These are phyloP conservation scores for Melieria picta DNA, from an alignment of 2,888 invertebrate species.

Conservation along the genomic window DNA sequence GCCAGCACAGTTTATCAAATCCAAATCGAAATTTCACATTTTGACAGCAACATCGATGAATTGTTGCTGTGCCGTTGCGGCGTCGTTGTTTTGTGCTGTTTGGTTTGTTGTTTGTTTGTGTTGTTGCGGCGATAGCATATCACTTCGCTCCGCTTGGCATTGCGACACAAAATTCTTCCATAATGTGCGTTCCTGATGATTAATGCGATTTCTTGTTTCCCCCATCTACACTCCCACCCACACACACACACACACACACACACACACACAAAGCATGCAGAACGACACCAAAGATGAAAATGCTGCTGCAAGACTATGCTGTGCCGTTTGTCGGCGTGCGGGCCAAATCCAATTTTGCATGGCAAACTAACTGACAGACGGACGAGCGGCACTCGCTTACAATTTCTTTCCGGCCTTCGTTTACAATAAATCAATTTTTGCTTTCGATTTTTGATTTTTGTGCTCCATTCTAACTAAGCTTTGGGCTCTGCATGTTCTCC, in stretches of 20 bases:
- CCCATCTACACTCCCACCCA: not conserved
- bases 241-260: no score
- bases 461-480: no score
- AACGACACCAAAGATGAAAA: no score
- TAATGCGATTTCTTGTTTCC: not conserved
- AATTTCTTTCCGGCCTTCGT: not conserved
- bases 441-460: not conserved
- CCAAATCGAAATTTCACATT: conserved; percentile 3
- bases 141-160: not conserved
- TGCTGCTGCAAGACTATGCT: not conserved
- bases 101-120: not conserved
- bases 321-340: not conserved
- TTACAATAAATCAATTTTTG: conserved; percentile 2
- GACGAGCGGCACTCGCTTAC: not conserved
- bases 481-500: no score
- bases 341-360: conserved; percentile 1
- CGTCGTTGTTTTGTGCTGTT: not conserved
- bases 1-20: not conserved
- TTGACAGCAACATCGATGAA: not conserved
- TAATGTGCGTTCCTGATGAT: not conserved
- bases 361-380: not conserved
- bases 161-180: conserved; percentile 1
- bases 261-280: no score
- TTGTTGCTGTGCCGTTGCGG: not conserved
- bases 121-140: not conserved